Conservation (phyloP, 2,888 invertebrate genomes). For the Prosopocoilus inquinatus region DNA sequence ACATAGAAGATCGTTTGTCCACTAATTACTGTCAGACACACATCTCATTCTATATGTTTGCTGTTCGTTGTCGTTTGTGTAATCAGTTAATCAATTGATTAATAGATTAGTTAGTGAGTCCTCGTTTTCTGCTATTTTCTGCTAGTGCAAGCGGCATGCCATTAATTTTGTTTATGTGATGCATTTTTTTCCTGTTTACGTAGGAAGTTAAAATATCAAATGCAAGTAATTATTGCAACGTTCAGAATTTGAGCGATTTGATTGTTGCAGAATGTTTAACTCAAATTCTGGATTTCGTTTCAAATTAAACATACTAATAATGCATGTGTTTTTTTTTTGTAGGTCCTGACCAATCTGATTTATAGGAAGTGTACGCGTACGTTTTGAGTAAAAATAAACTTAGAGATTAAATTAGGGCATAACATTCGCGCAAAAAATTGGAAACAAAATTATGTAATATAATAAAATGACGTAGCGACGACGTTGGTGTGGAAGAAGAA, state of each 20-base stretch:
- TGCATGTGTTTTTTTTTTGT: constrained; percentile 42
- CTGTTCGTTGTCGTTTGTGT: not conserved
- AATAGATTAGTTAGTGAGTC: not conserved
- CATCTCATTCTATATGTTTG: not conserved
- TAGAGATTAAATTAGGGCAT: no score
- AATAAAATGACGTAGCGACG: no score
- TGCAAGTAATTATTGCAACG: constrained; percentile 20
- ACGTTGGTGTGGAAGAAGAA: no score
- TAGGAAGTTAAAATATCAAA: constrained; percentile 14
- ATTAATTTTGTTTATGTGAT: not conserved
- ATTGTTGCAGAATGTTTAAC: constrained; percentile 3
- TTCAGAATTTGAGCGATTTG: not conserved
- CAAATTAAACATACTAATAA: constrained; percentile 1
- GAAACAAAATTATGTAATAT: no score
- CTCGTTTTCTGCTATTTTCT: not conserved
- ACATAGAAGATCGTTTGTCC: no score
- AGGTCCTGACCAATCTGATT: constrained; percentile 63
- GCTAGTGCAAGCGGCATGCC: not conserved
- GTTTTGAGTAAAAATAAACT: no score
- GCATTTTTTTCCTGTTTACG: not conserved
- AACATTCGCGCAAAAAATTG: no score
- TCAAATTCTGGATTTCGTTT: not conserved
- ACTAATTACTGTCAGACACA: not conserved
- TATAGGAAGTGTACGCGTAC: constrained; percentile 45
- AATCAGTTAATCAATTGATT: not conserved